Base-by-base conservation (phyloP, 2,888 invertebrate species). In the Drosophila neonasuta region DNA sequence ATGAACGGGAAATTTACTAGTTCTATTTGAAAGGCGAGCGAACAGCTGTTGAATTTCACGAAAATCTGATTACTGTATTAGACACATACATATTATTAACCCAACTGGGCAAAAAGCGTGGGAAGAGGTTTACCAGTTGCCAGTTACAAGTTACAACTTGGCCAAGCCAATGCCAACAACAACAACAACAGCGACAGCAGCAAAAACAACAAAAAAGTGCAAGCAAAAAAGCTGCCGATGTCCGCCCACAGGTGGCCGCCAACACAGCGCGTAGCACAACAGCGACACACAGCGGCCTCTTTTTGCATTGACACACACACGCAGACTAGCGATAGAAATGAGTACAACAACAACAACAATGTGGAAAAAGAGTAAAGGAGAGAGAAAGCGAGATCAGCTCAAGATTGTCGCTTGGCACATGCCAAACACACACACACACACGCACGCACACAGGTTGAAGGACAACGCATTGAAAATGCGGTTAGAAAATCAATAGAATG, bases 171-270 rank as follows among this genome's bases (percentile, higher is more conserved):
- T 71, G 20, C 63, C 72, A 68, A 71, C 71, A 68, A 55, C 58
- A 45, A 30, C 34, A 41, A 48, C 48, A 32, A 9, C 10, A 32
- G 9, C 6, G 13, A 13, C 32, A 32, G 10, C 3, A 32, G 9
- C 6, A 41, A 13, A 32, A 34, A 13, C 34, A 54, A 11, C 17
- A 17, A 17, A 2, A 30, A 50, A 24, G 20, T 50, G 36, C 24
- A 24, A 13, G 36, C 39, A 44, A 20, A 44, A 29, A n/a, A 10
- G 32, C 15, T 32, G 34, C 17, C 9, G 34, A 30, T 39, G 49
- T 30, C 62, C 71, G 75, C 74, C 74, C 75, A 74, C 74, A 75
- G 75, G 60, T 64, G 75, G 71, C 71, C 71, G 68, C 68, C 74
- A 75, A 74, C 74, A 74, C 74, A 57, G 49, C 64, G 59, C 32